Evolutionary conservation across 1,140 invertebrate genomes (phyloP).

Genomic region (Drosophila subpulchrella): DNA sequence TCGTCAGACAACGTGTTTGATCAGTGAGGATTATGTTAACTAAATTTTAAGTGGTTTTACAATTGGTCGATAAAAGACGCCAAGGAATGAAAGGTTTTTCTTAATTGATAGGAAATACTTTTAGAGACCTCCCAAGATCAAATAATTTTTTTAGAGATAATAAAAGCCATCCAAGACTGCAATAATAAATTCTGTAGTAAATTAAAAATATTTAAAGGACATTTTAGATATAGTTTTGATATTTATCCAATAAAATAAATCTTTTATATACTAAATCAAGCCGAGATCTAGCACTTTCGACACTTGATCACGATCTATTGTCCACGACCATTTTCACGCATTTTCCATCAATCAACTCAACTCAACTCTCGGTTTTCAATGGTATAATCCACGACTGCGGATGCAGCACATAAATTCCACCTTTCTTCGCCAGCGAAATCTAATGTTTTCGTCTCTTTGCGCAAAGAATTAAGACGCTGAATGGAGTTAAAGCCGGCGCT

Average conservation of each 20-base stretch:
- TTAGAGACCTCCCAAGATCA: too few relatives aligned
- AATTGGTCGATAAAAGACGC: conserved; percentile 2
- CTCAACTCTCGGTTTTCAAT: conserved; percentile 47
- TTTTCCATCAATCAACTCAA: conserved; percentile 49
- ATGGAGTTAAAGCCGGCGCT: conserved; percentile 10
- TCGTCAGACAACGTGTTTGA: conserved; percentile 8
- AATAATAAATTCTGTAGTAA: too few relatives aligned
- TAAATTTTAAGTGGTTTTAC: background rate
- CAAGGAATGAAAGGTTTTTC: background rate
- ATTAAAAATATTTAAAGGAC: too few relatives aligned
- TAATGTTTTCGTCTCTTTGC: conserved; percentile 31
- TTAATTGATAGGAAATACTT: background rate
- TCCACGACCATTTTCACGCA: conserved; percentile 20
- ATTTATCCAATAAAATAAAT: too few relatives aligned
- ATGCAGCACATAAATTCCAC: conserved; percentile 47
- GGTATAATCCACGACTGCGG: conserved; percentile 42
- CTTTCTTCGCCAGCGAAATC: conserved; percentile 50
- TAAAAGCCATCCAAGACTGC: background rate
- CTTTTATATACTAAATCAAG: background rate
- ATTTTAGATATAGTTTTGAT: too few relatives aligned
- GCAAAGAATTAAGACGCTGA: conserved; percentile 36
- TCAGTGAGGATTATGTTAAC: conserved; percentile 4
- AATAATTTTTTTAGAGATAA: too few relatives aligned
- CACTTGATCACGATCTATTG: conserved; percentile 17
- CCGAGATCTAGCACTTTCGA: background rate